Base-by-base conservation (phyloP, 2,888 invertebrate species). In the Aleiodes leptofemur region DNA sequence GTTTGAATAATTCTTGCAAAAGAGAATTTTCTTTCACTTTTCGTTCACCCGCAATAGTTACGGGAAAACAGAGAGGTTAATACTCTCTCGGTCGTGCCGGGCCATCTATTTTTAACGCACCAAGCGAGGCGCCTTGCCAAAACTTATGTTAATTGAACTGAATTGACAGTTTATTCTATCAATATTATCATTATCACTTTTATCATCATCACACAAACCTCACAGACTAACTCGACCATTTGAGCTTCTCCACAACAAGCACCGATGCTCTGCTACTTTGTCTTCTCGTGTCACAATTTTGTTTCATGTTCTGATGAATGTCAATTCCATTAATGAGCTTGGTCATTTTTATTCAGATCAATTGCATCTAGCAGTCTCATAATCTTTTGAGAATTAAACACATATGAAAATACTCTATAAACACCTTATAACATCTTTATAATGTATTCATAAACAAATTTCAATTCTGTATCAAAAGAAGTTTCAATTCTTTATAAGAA, bases 11-110 rank as follows among this genome's bases (percentile, higher is more conserved):
- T 55, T 55, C n/a, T 16, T 14, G 6, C 1, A 55, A 16, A 16
- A 55, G 34, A 38, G 31, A 4, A 29, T 51, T 68, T 11, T 59
- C 51, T 71, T 51, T 23, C 57, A 23, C 23, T 23, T 23, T 23
- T 23, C 29, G 16, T n/a, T 56, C 78, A 77, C 72, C 74, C 74
- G 76, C 73, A 79, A 74, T 43, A 81, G 59, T 76, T 64, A 70
- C 69, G 68, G 74, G 82, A 83, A 86, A 84, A 82, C 80, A 80
- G 79, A 84, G 85, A 87, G 88, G 88, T 88, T 87, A 86, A 87
- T 87, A 86, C 86, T 84, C 87, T 84, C 87, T 70, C 73, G 78
- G 82, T 82, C 81, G 80, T 81, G 82, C 83, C 82, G 81, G 78
- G 74, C 71, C 73, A 74, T 81, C 83, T 88, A 88, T 88, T 88